Evolutionary conservation across 2,113 vertebrate genomes (phyloP).

Genomic region (Pan troglodytes): NHGRI_mPanTro3-v2.1_pri NC_072402.2:145824501-145825000

Average conservation of each 20-base stretch:
- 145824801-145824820: neutral
- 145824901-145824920: neutral
- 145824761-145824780: neutral
- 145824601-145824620: neutral
- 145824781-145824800: neutral
- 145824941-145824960: neutral
- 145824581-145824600: neutral
- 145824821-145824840: neutral
- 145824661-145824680: neutral
- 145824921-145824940: neutral
- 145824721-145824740: neutral
- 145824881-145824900: neutral
- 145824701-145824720: neutral
- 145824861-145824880: neutral
- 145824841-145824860: neutral
- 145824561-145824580: neutral
- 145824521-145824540: neutral
- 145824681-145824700: neutral
- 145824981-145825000: too few species aligned
- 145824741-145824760: neutral
- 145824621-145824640: neutral
- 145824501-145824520: neutral
- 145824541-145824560: neutral
- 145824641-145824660: neutral
- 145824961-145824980: too few species aligned